Evolutionary conservation across 2,888 invertebrate species (phyloP).

Genomic region (Orthonychiurus folsomi): DNA sequence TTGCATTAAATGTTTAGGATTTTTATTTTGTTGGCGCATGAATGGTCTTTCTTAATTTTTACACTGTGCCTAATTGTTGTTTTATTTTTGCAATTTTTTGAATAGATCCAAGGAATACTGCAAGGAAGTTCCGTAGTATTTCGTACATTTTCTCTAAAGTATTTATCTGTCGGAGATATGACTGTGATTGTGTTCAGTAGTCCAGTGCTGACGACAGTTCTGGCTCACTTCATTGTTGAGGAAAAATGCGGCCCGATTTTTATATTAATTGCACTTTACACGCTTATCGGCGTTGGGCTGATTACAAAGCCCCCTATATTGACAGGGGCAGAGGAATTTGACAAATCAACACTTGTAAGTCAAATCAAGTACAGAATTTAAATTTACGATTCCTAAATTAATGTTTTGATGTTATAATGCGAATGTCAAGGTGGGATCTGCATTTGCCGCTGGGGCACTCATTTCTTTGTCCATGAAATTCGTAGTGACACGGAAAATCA

Average conservation of each 20-base stretch:
- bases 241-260: conserved; percentile 17
- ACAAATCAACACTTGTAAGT: no score
- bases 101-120: conserved; percentile 16
- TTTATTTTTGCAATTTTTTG: no score
- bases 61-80: no score
- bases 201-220: conserved; percentile 18
- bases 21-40: no score
- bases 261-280: conserved; percentile 17
- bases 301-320: no score
- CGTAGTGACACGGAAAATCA: conserved; percentile 18
- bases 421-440: conserved; percentile 1
- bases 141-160: conserved; percentile 12
- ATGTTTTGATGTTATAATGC: no score
- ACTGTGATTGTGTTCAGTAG: conserved; percentile 22
- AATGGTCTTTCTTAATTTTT: no score
- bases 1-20: not conserved
- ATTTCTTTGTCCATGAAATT: conserved; percentile 9
- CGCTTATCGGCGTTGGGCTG: no score
- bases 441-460: conserved; percentile 6
- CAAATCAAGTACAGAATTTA: no score
- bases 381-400: no score
- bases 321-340: no score
- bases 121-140: conserved; percentile 17
- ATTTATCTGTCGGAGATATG: conserved; percentile 20
- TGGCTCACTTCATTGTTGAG: conserved; percentile 18